Evolutionary conservation across 2,888 invertebrate genomes (phyloP).

Genomic region (Hedychridium roseum): DNA sequence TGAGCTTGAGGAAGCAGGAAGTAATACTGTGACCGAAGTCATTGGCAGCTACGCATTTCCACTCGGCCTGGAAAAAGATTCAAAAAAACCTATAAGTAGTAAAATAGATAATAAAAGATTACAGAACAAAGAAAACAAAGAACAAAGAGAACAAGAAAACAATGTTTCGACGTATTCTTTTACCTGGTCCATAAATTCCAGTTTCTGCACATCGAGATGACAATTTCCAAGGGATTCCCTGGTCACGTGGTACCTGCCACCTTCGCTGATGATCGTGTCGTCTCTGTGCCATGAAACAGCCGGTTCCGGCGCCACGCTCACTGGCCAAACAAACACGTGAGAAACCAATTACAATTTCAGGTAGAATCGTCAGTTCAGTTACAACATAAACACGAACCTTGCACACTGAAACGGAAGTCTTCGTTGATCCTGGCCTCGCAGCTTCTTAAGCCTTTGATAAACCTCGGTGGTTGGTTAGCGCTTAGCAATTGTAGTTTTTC

Average conservation of each 20-base stretch:
- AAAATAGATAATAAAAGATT: too few relatives aligned
- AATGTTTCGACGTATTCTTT: conserved; percentile 12
- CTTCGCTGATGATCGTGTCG: conserved; percentile 77
- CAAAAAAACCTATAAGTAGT: neutral
- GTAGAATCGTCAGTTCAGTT: conserved; percentile 3
- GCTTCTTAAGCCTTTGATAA: conserved; percentile 82
- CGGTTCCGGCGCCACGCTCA: conserved; percentile 83
- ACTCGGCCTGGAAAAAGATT: conserved; percentile 71
- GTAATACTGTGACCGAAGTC: conserved; percentile 90
- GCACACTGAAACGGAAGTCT: conserved; percentile 80
- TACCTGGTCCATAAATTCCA: conserved; percentile 83
- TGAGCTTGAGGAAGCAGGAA: conserved; percentile 83
- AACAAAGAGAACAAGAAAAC: too few relatives aligned
- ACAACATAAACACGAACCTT: conserved; percentile 67
- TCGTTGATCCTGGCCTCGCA: conserved; percentile 85
- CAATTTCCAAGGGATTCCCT: conserved; percentile 77
- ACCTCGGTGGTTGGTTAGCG: conserved; percentile 84
- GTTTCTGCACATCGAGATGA: conserved; percentile 75
- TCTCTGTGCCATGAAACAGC: conserved; percentile 88
- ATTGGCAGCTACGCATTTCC: conserved; percentile 90
- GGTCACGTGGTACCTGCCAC: conserved; percentile 74
- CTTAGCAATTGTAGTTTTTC: conserved; percentile 80
- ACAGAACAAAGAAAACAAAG: too few relatives aligned
- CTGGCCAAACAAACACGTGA: conserved; percentile 58
- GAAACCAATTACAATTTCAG: neutral